Conservation (phyloP, 2,888 invertebrate genomes). For the Sympetrum striolatum region DNA sequence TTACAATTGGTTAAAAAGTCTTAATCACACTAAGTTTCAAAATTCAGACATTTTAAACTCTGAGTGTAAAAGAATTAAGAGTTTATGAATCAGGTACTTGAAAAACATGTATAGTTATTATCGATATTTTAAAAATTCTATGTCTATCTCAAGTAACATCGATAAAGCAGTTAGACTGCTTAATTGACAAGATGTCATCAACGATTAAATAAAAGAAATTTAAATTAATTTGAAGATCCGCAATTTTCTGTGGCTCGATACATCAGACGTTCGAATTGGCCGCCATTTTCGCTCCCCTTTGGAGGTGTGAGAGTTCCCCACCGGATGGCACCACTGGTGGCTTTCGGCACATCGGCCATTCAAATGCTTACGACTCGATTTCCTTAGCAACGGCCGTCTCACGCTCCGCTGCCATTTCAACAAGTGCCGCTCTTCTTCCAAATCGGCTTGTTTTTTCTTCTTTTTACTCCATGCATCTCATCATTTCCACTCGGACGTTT, state of each 20-base stretch:
- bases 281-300: background rate
- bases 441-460: background rate
- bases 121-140: too few relatives aligned
- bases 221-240: background rate
- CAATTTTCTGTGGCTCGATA: background rate
- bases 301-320: background rate
- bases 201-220: too few relatives aligned
- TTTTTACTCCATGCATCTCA: background rate
- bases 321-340: constrained; percentile 22
- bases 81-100: too few relatives aligned
- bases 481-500: background rate
- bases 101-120: too few relatives aligned
- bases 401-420: constrained; percentile 9
- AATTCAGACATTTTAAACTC: too few relatives aligned
- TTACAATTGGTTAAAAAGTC: too few relatives aligned
- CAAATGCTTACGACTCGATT: background rate
- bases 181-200: too few relatives aligned
- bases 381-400: background rate
- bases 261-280: background rate
- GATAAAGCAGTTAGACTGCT: too few relatives aligned
- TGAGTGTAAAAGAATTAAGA: too few relatives aligned
- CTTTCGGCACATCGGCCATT: background rate
- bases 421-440: background rate
- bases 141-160: too few relatives aligned
- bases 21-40: too few relatives aligned